Conservation (phyloP, 2,797 vertebrate species). For the Pipistrellus pygmaeus region DNA sequence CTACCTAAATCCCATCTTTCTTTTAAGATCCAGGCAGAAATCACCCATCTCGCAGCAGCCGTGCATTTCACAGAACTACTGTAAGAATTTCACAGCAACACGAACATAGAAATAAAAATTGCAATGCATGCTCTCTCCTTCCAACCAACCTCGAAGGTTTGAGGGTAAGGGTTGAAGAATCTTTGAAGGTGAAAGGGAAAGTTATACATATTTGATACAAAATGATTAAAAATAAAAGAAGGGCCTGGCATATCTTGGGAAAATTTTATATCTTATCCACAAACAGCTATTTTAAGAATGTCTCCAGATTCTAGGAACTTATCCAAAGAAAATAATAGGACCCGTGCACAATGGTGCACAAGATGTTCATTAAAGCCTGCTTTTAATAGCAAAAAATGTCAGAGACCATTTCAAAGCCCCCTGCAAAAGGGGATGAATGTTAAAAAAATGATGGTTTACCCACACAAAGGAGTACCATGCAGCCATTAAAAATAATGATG, state of each 20-base stretch:
- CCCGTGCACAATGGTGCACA: background rate
- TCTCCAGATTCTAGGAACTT: conserved; percentile 14
- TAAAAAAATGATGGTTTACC: conserved; percentile 18
- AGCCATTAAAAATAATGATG: conserved; percentile 70
- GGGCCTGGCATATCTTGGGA: background rate
- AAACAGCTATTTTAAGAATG: conserved; percentile 52
- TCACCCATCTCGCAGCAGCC: background rate
- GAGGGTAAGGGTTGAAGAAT: background rate
- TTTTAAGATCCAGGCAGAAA: background rate
- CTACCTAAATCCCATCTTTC: background rate
- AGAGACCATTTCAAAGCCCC: conserved; percentile 2
- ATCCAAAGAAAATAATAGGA: conserved; percentile 41
- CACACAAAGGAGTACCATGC: conserved; percentile 66
- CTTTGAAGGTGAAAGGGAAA: conserved; percentile 18
- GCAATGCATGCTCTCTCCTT: background rate
- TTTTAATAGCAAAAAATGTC: background rate
- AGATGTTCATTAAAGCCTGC: background rate
- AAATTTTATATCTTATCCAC: background rate
- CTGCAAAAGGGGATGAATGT: background rate
- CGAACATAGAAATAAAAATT: background rate
- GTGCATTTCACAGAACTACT: background rate
- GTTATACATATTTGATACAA: background rate
- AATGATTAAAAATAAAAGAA: conserved; percentile 36
- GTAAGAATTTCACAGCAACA: background rate
- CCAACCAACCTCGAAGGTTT: background rate